Evolutionary conservation across 2,113 vertebrate species (phyloP).

Genomic region (Dipodomys spectabilis): DNA sequence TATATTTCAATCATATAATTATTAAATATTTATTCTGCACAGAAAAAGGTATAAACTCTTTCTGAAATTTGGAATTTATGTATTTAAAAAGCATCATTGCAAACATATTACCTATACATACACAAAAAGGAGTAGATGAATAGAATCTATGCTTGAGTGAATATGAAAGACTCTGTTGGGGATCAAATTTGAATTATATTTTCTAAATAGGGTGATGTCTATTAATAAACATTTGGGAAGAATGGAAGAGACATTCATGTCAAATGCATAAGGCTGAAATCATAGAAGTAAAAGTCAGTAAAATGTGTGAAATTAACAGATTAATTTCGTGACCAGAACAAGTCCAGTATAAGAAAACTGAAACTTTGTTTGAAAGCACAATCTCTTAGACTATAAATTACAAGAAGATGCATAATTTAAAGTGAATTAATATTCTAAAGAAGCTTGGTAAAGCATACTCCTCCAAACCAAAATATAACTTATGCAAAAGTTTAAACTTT

Average conservation of each 20-base stretch:
- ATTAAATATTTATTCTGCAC: neutral
- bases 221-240: neutral
- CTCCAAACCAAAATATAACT: neutral
- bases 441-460: neutral
- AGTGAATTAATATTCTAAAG: slow-evolving; percentile 1
- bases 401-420: slow-evolving; percentile 29
- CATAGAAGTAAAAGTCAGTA: neutral
- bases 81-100: neutral
- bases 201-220: neutral
- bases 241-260: neutral
- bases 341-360: neutral
- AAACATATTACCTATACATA: neutral
- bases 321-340: neutral
- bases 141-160: neutral
- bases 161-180: neutral
- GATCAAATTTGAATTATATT: neutral
- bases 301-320: neutral
- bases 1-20: neutral
- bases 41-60: neutral
- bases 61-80: neutral
- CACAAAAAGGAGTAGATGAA: neutral
- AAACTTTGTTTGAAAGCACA: neutral
- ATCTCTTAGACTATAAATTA: neutral
- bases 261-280: neutral
- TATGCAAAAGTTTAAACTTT: neutral